Evolutionary conservation across 2,888 invertebrate species (phyloP).

Genomic region (Lithophane leautieri): DNA sequence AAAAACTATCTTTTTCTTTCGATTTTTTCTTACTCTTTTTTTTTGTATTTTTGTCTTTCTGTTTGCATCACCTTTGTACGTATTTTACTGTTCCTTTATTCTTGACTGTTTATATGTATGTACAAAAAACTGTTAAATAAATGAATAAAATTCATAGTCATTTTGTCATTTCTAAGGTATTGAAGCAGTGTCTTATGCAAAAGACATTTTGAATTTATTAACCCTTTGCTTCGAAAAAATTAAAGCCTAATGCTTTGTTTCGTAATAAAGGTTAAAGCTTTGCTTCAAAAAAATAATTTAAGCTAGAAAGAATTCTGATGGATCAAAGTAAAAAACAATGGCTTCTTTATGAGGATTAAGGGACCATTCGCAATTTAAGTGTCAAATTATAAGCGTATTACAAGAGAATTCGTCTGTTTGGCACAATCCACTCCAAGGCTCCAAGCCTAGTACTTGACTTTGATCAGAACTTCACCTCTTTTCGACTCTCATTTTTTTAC

Average conservation of each 20-base stretch:
- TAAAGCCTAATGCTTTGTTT: too few species aligned
- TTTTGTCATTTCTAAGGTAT: not conserved
- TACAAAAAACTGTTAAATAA: too few species aligned
- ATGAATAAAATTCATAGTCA: too few species aligned
- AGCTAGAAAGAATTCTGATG: not conserved
- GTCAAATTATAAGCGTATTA: conserved; percentile 33
- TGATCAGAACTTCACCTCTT: conserved; percentile 35
- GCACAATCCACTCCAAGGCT: conserved; percentile 25
- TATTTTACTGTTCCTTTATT: too few species aligned
- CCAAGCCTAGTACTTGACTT: conserved; percentile 30
- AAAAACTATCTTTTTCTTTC: too few species aligned
- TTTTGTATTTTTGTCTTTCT: too few species aligned
- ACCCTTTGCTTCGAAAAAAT: not conserved
- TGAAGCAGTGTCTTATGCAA: not conserved
- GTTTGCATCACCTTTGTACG: too few species aligned
- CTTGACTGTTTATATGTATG: too few species aligned
- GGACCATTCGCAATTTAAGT: conserved; percentile 25
- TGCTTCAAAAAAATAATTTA: not conserved
- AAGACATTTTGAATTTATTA: not conserved
- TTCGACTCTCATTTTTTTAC: conserved; percentile 34
- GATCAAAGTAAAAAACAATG: not conserved
- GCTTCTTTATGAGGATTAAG: not conserved
- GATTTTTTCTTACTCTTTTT: too few species aligned
- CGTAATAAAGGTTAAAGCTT: not conserved
- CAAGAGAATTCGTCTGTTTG: conserved; percentile 20